These are phyloP conservation scores for Pelobates cultripes DNA, from an alignment of 2,797 vertebrate genomes.

Conservation along the genomic window DNA sequence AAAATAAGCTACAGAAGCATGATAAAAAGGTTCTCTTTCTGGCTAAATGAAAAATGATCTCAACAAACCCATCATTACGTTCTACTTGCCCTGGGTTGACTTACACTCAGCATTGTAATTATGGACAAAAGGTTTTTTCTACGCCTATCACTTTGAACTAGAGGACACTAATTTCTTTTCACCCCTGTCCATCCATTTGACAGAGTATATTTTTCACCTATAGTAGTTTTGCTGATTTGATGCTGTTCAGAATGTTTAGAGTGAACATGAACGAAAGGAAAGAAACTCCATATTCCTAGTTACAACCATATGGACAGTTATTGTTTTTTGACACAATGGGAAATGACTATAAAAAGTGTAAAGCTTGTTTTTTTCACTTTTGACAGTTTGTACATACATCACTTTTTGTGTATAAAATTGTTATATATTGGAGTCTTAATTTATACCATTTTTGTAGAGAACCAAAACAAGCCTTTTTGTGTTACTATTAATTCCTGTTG, in stretches of 20 bases:
- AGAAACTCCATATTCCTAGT: background rate
- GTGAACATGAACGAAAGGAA: background rate
- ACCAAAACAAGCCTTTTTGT: too few relatives aligned
- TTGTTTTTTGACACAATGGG: too few relatives aligned
- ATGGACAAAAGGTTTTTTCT: conserved; percentile 40
- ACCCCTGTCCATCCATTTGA: conserved; percentile 38
- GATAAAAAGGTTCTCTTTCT: conserved; percentile 37
- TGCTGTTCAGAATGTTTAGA: conserved; percentile 56
- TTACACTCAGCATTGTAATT: conserved; percentile 39
- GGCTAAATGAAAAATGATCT: conserved; percentile 54
- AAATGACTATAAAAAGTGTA: too few relatives aligned
- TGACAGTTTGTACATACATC: too few relatives aligned
- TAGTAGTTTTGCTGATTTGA: conserved; percentile 63
- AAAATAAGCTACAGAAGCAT: conserved; percentile 47
- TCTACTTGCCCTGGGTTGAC: conserved; percentile 36
- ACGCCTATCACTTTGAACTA: conserved; percentile 51
- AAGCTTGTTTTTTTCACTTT: too few relatives aligned
- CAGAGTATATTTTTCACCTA: conserved; percentile 52
- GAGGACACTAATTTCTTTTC: conserved; percentile 31
- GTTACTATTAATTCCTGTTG: too few relatives aligned
- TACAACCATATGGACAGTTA: too few relatives aligned
- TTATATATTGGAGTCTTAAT: too few relatives aligned
- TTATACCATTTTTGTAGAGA: too few relatives aligned
- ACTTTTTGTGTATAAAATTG: too few relatives aligned
- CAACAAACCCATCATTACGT: background rate